Evolutionary conservation across 2,797 vertebrate genomes (phyloP).

Genomic region (Cheirogaleus major): DNA sequence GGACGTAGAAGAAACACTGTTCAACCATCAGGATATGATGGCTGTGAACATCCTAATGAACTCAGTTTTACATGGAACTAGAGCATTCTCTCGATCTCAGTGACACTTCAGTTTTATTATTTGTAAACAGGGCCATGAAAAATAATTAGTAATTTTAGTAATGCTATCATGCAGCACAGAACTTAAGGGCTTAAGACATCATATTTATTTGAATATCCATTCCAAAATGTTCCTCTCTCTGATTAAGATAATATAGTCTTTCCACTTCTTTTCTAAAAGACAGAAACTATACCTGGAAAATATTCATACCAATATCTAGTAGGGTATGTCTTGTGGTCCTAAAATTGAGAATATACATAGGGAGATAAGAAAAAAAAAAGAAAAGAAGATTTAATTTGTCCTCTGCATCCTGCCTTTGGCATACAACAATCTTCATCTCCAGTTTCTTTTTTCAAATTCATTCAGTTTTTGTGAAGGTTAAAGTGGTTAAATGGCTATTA

Average conservation of each 20-base stretch:
- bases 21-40: not conserved
- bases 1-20: not conserved
- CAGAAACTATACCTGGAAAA: not conserved
- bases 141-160: not conserved
- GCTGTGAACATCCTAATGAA: not conserved
- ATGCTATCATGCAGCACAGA: not conserved
- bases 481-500: not conserved
- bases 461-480: not conserved
- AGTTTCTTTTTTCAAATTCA: not conserved
- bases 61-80: not conserved
- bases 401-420: not conserved
- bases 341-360: not conserved
- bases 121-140: not conserved
- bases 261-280: not conserved
- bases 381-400: not conserved
- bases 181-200: not conserved
- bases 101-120: not conserved
- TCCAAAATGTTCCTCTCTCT: not conserved
- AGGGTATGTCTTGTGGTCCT: not conserved
- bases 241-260: not conserved
- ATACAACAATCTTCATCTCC: not conserved
- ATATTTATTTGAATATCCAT: not conserved
- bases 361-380: not conserved
- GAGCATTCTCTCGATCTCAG: not conserved
- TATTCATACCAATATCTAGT: not conserved